Conservation (phyloP, 2,888 invertebrate genomes). For the Lumbricus terrestris region DNA sequence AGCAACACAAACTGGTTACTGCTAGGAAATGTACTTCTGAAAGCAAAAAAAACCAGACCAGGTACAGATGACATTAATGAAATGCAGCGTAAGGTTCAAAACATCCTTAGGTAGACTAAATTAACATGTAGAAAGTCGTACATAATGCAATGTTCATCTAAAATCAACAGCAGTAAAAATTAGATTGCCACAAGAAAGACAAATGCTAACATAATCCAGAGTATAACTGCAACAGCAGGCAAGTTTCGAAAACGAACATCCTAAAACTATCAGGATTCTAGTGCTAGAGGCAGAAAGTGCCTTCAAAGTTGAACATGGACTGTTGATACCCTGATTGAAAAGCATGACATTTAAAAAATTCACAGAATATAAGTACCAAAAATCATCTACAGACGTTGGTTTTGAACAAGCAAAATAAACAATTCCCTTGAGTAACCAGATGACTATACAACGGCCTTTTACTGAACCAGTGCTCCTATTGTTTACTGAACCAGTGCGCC, state of each 20-base stretch:
- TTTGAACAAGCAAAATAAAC: neutral
- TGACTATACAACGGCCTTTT: neutral
- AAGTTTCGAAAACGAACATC: neutral
- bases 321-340: too few relatives aligned
- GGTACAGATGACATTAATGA: neutral
- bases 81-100: neutral
- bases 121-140: neutral
- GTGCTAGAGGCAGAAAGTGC: neutral
- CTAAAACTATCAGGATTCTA: neutral
- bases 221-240: neutral
- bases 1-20: slow-evolving; percentile 67
- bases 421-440: neutral
- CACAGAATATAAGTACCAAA: neutral
- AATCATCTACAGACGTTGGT: too few relatives aligned
- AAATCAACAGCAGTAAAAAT: neutral
- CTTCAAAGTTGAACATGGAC: neutral
- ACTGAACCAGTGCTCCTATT: neutral
- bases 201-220: neutral
- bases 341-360: neutral
- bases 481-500: too few relatives aligned
- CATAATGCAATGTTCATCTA: neutral
- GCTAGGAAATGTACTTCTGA: slow-evolving; percentile 63
- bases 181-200: neutral
- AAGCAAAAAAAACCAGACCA: neutral
- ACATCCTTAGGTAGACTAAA: neutral